Conservation (phyloP, 2,797 vertebrate species). For the Hippoglossus hippoglossus region DNA sequence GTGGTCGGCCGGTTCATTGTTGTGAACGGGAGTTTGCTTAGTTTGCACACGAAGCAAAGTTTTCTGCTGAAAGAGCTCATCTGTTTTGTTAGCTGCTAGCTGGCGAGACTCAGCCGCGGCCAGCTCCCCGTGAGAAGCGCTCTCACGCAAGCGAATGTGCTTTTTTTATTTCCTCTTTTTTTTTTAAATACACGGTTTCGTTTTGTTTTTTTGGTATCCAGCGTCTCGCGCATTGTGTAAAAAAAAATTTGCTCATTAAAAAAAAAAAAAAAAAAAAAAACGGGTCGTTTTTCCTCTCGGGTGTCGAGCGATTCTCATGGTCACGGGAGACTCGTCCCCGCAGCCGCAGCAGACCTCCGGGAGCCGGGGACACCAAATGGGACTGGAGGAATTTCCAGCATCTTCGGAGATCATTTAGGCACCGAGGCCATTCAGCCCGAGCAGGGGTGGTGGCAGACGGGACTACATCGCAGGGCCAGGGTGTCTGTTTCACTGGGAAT, state of each 20-base stretch:
- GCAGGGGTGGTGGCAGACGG: slow-evolving; percentile 47
- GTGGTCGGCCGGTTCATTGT: slow-evolving; percentile 64
- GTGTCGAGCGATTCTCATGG: slow-evolving; percentile 60
- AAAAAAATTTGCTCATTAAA: slow-evolving; percentile 43
- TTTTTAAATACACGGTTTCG: slow-evolving; percentile 1
- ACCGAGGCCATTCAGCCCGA: slow-evolving; percentile 55
- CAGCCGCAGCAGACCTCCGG: slow-evolving; percentile 63
- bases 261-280: slow-evolving; percentile 4
- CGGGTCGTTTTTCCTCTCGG: slow-evolving; percentile 54
- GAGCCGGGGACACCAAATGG: slow-evolving; percentile 67
- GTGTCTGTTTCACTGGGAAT: slow-evolving; percentile 50
- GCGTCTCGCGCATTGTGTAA: slow-evolving; percentile 7
- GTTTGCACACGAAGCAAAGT: slow-evolving; percentile 80
- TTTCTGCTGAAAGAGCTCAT: slow-evolving; percentile 76
- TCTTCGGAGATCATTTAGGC: slow-evolving; percentile 69
- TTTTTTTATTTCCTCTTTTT: background rate
- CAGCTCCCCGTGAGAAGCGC: slow-evolving; percentile 35
- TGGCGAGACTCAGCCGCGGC: slow-evolving; percentile 50
- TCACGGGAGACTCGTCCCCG: slow-evolving; percentile 70
- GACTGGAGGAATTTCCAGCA: slow-evolving; percentile 76
- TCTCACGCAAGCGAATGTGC: background rate
- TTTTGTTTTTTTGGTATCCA: slow-evolving; percentile 4
- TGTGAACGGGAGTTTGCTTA: slow-evolving; percentile 75
- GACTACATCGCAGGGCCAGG: background rate
- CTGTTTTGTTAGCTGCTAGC: slow-evolving; percentile 80